Base-by-base conservation (phyloP, 2,888 invertebrate genomes). In the Tetheella fluctuosa region DNA sequence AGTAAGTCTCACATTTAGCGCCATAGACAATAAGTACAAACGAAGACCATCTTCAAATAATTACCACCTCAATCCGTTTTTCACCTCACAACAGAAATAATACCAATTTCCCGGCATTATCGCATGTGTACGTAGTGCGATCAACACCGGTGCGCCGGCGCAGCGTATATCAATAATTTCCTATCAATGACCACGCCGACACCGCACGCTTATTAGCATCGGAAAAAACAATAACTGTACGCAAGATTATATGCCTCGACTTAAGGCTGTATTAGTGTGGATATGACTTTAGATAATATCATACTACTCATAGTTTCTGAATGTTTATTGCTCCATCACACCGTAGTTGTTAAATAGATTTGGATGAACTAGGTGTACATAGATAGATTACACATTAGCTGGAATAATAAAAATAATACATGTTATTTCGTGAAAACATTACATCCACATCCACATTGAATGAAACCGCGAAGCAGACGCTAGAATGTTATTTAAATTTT, bases 191-290 rank as follows among this genome's bases (percentile, higher is more conserved):
- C 86, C 84, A 75, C 74, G 76, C 84, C 76, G 80, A 63, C 86
- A 48, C 48, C 48, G 48, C 48, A 48, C 86, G 84, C 87, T 91
- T 91, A 91, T 92, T 92, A 91, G 81, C 74, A 77, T 78, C 69
- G 79, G 75, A 88, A 89, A 90, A 91, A 90, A 91, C 88, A 91
- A 91, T 89, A 89, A 90, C 86, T 85, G 85, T 82, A 80, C 65
- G 69, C 70, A 71, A 82, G 86, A 87, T 88, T 86, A 88, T 85
- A 87, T 78, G 71, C 70, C 73, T 68, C 64, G 71, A 64, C 69
- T 52, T 64, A 67, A 60, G 61, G 73, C 62, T 37, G 70, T 78
- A 59, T 67, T 75, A 65, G 23, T 78, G 68, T 76, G 86, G 91
- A 90, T 75, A 65, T 59, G 70, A 62, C 67, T 42, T 30, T 2